These are phyloP conservation scores for Epinephelus moara DNA, from an alignment of 2,113 vertebrate species.

Conservation along the genomic window DNA sequence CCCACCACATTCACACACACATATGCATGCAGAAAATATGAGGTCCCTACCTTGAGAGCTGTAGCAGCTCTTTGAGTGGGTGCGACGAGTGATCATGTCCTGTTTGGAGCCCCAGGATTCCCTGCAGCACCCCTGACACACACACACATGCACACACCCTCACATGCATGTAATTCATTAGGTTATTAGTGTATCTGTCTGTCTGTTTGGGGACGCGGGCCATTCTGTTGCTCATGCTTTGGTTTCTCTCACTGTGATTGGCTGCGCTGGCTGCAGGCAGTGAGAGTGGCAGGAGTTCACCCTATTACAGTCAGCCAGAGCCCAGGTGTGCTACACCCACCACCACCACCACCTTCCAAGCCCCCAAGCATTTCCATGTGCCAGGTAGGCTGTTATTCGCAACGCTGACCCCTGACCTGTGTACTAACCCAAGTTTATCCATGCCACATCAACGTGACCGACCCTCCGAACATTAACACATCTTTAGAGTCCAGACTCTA, in stretches of 20 bases:
- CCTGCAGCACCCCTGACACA: background rate
- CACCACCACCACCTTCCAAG: constrained; percentile 88
- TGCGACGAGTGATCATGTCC: background rate
- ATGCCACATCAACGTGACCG: background rate
- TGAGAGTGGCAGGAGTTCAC: constrained; percentile 96
- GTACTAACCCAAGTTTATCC: constrained; percentile 27
- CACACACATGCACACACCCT: background rate
- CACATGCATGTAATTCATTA: constrained; percentile 5
- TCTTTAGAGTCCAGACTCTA: background rate
- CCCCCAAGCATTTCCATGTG: constrained; percentile 97
- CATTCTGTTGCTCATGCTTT: constrained; percentile 68
- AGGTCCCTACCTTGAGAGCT: background rate
- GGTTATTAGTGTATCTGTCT: constrained; percentile 36
- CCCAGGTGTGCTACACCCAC: constrained; percentile 92
- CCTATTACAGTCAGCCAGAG: constrained; percentile 95
- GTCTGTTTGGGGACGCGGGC: constrained; percentile 46
- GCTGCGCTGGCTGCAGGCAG: constrained; percentile 88
- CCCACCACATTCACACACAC: constrained; percentile 1
- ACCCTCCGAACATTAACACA: too few relatives aligned
- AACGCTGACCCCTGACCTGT: constrained; percentile 17
- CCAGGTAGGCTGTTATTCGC: constrained; percentile 90
- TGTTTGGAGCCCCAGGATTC: background rate
- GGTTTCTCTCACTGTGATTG: constrained; percentile 84
- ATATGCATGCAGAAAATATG: background rate
- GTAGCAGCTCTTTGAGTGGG: constrained; percentile 11